Evolutionary conservation across 1,140 invertebrate species (phyloP).

Genomic region (Tetragnatha versicolor): DNA sequence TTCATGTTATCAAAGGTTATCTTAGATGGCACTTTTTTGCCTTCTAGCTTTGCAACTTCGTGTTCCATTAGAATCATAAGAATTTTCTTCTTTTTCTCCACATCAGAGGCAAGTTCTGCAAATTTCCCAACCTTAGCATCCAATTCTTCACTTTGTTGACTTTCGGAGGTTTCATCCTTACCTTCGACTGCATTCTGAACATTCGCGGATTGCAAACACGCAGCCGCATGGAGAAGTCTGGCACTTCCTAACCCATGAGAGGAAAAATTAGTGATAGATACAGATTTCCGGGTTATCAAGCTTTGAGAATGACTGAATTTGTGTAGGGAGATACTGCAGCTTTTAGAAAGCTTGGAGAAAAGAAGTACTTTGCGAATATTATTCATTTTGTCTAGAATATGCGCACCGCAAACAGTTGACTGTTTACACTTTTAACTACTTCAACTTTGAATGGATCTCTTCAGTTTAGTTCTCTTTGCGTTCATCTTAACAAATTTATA

Average conservation of each 20-base stretch:
- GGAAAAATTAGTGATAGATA: no score
- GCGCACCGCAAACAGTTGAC: no score
- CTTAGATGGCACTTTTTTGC: conserved; percentile 54
- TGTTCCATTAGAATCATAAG: conserved; percentile 44
- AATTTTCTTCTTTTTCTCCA: conserved; percentile 47
- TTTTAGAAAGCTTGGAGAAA: background rate
- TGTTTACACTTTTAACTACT: no score
- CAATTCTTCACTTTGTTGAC: conserved; percentile 12
- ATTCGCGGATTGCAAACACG: background rate
- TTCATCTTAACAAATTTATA: no score
- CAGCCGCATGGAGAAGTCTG: background rate
- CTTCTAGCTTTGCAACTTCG: conserved; percentile 38
- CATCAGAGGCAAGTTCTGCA: conserved; percentile 32
- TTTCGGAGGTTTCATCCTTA: background rate
- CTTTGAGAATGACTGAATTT: no score
- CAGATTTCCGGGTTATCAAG: no score
- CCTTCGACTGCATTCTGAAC: background rate
- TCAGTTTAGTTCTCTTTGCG: no score
- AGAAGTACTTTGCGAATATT: background rate
- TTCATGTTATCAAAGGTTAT: conserved; percentile 60
- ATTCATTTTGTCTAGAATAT: no score
- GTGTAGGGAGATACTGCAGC: background rate
- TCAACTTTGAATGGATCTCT: no score
- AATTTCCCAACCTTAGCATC: conserved; percentile 35
- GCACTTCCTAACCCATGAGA: no score